A percentile compares a stretch with the other conserved stretches of the same genome.
phyloP scores from a whole-genome alignment of 2,888 invertebrate genomes.

The Dicranocentrus wangi region DNA sequence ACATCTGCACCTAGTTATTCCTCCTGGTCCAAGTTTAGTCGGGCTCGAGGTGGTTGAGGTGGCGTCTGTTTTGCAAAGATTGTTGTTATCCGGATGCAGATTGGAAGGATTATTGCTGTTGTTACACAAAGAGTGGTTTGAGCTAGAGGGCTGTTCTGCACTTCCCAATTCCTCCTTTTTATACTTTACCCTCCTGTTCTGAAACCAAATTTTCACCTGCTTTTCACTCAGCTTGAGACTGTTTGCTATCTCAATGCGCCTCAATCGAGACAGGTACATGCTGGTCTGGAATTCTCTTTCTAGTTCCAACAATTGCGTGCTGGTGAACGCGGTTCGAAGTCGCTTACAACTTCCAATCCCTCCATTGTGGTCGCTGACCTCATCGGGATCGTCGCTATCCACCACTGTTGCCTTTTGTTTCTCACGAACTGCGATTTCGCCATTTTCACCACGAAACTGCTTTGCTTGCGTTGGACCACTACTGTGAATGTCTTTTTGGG shows the following conservation, averaged over 20 bases:
- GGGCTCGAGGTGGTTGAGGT: constrained; percentile 15
- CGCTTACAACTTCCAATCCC: constrained; percentile 82
- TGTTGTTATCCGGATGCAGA: constrained; percentile 38
- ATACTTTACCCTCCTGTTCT: constrained; percentile 92
- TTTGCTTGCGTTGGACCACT: too few species aligned
- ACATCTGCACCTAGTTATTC: constrained; percentile 22
- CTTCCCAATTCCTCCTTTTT: constrained; percentile 86
- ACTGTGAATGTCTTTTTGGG: too few species aligned
- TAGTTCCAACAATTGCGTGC: constrained; percentile 88
- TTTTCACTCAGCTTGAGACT: constrained; percentile 91
- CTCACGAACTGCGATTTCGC: too few species aligned
- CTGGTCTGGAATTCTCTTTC: constrained; percentile 92
- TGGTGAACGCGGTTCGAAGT: constrained; percentile 94
- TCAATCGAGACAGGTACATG: constrained; percentile 90
- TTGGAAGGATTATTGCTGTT: too few species aligned
- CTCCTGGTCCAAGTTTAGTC: constrained; percentile 12
- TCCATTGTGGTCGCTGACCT: neutral
- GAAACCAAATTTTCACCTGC: constrained; percentile 86
- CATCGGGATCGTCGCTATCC: constrained; percentile 26
- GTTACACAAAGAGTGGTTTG: constrained; percentile 32
- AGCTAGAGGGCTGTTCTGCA: constrained; percentile 75
- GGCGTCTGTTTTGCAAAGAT: constrained; percentile 18
- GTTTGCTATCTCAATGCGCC: constrained; percentile 94
- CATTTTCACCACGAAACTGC: too few species aligned
- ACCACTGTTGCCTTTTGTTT: neutral